Evolutionary conservation across 2,113 vertebrate genomes (phyloP).

Genomic region (Silurus asotus): DNA sequence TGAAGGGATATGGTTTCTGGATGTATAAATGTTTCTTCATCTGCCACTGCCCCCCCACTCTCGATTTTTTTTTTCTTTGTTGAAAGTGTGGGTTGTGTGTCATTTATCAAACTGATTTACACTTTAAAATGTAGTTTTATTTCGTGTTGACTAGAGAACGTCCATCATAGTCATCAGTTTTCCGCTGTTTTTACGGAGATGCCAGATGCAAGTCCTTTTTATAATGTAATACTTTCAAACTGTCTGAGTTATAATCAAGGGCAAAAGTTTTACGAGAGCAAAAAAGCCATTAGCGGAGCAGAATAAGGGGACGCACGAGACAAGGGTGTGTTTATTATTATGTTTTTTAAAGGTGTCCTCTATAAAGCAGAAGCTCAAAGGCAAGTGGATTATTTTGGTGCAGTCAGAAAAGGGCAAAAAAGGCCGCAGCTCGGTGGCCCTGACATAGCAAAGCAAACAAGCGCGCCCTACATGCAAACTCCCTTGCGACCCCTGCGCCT

Average conservation of each 20-base stretch:
- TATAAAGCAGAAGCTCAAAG: background rate
- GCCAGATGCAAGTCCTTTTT: conserved; percentile 67
- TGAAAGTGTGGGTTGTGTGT: background rate
- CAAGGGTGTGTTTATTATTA: background rate
- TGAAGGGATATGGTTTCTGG: conserved; percentile 19
- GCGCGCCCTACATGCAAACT: conserved; percentile 30
- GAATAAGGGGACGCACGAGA: conserved; percentile 9
- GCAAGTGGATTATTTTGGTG: conserved; percentile 18
- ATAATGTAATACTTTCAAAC: conserved; percentile 70
- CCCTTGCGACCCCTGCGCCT: conserved; percentile 58
- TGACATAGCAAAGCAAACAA: conserved; percentile 49
- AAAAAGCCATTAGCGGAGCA: conserved; percentile 52
- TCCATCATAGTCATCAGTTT: conserved; percentile 59
- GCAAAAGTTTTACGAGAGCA: conserved; percentile 52
- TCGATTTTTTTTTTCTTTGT: conserved; percentile 11
- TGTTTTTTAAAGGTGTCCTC: background rate
- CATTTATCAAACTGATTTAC: conserved; percentile 42
- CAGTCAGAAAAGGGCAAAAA: background rate
- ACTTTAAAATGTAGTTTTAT: background rate
- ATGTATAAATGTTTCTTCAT: conserved; percentile 25
- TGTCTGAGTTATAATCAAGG: conserved; percentile 74
- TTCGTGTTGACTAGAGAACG: background rate
- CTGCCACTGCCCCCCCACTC: background rate
- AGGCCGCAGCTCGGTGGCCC: conserved; percentile 12
- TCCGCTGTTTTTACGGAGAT: conserved; percentile 69